Percentiles rank a stretch among this genome's conserved stretches.
Conservation (phyloP, 2,888 invertebrate genomes). For the Ectemnius continuus region DNA sequence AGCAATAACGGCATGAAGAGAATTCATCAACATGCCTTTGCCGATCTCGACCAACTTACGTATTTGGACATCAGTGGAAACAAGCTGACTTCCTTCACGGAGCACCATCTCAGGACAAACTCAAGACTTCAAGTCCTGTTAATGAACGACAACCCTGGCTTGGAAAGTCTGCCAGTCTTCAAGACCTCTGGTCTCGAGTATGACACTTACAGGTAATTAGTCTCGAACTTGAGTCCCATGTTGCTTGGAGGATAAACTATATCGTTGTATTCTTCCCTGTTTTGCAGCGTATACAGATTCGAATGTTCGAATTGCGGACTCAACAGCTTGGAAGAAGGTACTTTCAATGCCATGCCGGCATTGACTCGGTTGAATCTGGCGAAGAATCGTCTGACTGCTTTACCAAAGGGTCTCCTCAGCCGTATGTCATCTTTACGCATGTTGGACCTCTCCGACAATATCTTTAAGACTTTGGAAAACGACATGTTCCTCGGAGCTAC, state of each 20-base stretch:
- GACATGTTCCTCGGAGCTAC: conserved; percentile 84
- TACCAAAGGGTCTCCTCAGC: conserved; percentile 72
- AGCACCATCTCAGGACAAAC: conserved; percentile 85
- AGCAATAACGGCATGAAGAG: conserved; percentile 85
- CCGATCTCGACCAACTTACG: conserved; percentile 83
- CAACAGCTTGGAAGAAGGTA: conserved; percentile 81
- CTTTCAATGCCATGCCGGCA: conserved; percentile 86
- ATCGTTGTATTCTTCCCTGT: neutral
- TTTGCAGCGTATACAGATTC: conserved; percentile 83
- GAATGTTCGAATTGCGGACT: conserved; percentile 88
- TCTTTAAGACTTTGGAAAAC: conserved; percentile 81
- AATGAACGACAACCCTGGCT: conserved; percentile 84
- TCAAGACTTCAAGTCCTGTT: conserved; percentile 84
- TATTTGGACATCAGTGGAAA: conserved; percentile 88
- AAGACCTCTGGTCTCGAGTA: conserved; percentile 79
- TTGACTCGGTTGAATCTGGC: conserved; percentile 84
- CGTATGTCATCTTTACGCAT: conserved; percentile 82
- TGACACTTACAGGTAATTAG: conserved; percentile 68
- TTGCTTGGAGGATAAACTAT: neutral
- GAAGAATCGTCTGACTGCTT: conserved; percentile 79
- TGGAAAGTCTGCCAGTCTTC: conserved; percentile 85
- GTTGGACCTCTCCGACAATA: conserved; percentile 86
- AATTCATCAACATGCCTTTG: conserved; percentile 85
- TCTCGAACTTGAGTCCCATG: neutral
- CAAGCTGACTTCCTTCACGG: conserved; percentile 83